Evolutionary conservation across 2,888 invertebrate genomes (phyloP).

Genomic region (Cynaeus angustus): DNA sequence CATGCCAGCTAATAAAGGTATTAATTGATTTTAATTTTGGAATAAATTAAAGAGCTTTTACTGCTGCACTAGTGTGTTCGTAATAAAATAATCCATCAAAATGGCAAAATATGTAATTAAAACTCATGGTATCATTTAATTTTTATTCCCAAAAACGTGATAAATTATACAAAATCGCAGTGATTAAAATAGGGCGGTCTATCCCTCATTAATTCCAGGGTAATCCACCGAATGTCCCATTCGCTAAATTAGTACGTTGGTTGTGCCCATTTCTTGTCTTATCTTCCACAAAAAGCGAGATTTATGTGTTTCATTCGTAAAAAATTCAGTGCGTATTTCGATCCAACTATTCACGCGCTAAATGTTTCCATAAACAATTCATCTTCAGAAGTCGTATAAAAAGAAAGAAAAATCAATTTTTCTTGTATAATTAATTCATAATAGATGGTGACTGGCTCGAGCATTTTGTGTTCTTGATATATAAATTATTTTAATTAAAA

Average conservation of each 20-base stretch:
- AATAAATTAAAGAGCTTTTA: no score
- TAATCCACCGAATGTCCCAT: not conserved
- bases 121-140: no score
- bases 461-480: not conserved
- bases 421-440: no score
- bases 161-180: not conserved
- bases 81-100: no score
- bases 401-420: no score
- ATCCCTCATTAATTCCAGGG: conserved; percentile 16
- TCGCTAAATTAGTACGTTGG: not conserved
- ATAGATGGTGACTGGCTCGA: no score
- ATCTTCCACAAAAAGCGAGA: conserved; percentile 5
- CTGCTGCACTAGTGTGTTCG: no score
- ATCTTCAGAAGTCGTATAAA: no score
- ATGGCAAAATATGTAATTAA: no score
- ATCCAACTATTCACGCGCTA: not conserved
- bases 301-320: conserved; percentile 1
- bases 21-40: conserved; percentile 1
- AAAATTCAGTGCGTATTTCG: no score
- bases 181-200: conserved; percentile 10
- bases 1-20: not conserved
- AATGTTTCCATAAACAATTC: no score
- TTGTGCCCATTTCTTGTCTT: conserved; percentile 23
- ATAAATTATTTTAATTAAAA: conserved; percentile 30
- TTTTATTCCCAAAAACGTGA: no score